These are phyloP conservation scores for Callithrix jacchus DNA, from an alignment of 2,113 vertebrate species.

Conservation along the genomic window DNA sequence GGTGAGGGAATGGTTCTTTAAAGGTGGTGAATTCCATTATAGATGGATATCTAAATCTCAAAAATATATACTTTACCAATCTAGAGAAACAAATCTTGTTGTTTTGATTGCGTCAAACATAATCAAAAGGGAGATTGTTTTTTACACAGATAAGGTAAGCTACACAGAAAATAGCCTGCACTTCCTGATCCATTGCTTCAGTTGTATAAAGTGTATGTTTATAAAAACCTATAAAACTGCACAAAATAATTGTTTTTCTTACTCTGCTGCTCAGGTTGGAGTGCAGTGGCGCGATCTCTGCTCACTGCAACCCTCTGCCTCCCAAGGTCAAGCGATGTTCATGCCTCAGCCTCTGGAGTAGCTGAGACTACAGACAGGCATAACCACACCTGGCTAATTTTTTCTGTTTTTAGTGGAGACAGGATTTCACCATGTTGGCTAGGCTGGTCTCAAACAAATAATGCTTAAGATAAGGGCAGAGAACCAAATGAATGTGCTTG, in stretches of 20 bases:
- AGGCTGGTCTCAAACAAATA: no score
- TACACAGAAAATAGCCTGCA: neutral
- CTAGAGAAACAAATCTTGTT: neutral
- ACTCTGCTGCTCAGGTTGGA: no score
- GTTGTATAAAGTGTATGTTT: neutral
- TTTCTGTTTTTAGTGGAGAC: no score
- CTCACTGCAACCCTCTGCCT: no score
- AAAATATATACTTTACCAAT: neutral
- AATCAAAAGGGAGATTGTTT: neutral
- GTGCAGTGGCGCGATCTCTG: no score
- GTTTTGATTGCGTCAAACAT: neutral
- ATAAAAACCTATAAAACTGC: neutral
- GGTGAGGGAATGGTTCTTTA: neutral
- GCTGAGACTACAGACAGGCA: no score
- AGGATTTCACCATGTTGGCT: no score
- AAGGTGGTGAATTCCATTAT: neutral
- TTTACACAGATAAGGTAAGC: neutral
- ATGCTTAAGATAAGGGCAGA: neutral
- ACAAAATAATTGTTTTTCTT: no score
- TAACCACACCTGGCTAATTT: no score
- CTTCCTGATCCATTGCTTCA: neutral
- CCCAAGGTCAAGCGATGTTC: no score
- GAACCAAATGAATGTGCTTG: fast-evolving
- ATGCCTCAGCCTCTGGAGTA: no score
- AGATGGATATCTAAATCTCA: neutral